Evolutionary conservation across 2,113 vertebrate genomes (phyloP).

Genomic region (Chrysochloris asiatica): DNA sequence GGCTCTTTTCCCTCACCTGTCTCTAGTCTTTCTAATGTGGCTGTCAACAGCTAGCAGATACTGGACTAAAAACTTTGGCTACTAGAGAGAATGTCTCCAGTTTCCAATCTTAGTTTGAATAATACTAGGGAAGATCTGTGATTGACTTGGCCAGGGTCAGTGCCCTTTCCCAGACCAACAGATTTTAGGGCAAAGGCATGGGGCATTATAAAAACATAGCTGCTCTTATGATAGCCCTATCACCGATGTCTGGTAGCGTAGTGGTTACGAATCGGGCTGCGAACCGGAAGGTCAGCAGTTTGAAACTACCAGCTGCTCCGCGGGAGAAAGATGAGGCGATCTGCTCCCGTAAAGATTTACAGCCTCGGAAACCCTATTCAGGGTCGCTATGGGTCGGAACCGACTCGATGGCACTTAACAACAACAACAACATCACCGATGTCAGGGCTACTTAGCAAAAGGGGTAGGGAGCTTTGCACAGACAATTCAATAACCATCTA

Average conservation of each 20-base stretch:
- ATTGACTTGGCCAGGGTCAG: background rate
- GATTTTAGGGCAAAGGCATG: background rate
- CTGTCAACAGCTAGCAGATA: constrained; percentile 2
- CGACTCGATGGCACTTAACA: no score
- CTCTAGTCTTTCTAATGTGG: background rate
- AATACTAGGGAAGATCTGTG: background rate
- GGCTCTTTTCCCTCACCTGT: background rate
- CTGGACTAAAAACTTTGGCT: background rate
- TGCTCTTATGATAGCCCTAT: background rate
- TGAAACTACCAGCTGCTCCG: no score
- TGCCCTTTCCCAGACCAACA: background rate
- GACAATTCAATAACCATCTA: background rate
- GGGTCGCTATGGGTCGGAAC: no score
- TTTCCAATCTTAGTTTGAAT: background rate
- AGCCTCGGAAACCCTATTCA: no score
- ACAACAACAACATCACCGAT: no score
- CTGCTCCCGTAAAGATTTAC: no score
- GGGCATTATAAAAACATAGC: background rate
- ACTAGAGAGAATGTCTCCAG: background rate
- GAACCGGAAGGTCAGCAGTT: no score
- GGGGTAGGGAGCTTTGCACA: background rate
- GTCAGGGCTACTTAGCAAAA: background rate
- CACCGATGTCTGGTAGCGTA: no score
- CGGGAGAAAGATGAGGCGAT: no score
- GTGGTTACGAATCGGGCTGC: no score